Percentiles rank a stretch among this genome's conserved stretches.
Evolutionary conservation across 2,888 invertebrate genomes (phyloP).

Genomic region (Melanostoma scalare): DNA sequence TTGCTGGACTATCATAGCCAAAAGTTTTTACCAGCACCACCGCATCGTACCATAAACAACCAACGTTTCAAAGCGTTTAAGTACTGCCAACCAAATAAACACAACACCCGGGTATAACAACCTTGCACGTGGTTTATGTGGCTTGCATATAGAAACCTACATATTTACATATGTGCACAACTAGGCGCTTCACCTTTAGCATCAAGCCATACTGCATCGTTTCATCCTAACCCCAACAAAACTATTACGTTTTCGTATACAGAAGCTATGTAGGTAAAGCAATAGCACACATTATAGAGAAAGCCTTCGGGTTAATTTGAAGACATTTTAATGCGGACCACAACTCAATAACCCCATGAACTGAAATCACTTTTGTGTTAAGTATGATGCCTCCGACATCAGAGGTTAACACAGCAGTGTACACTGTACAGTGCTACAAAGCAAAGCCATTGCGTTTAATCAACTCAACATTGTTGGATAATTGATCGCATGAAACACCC

Average conservation of each 20-base stretch:
- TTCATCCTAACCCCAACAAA: slow-evolving; percentile 27
- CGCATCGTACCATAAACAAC: slow-evolving; percentile 47
- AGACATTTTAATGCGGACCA: slow-evolving; percentile 44
- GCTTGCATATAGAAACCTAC: not conserved
- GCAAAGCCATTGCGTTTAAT: slow-evolving; percentile 41
- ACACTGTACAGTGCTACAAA: slow-evolving; percentile 8
- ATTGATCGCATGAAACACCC: slow-evolving; percentile 56
- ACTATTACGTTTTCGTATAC: slow-evolving; percentile 11
- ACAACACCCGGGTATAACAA: slow-evolving; percentile 37
- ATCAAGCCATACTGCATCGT: slow-evolving; percentile 8
- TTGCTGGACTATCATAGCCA: slow-evolving; percentile 26
- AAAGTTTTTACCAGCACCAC: slow-evolving; percentile 19
- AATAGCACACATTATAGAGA: not conserved
- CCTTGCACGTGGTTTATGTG: slow-evolving; percentile 41
- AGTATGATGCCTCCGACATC: not conserved
- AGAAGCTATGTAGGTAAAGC: not conserved
- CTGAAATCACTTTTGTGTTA: slow-evolving; percentile 48
- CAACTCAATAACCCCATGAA: slow-evolving; percentile 50
- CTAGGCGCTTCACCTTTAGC: slow-evolving; percentile 50
- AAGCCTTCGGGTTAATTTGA: slow-evolving; percentile 49
- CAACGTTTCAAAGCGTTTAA: slow-evolving; percentile 55
- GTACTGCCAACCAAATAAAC: slow-evolving; percentile 48
- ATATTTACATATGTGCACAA: slow-evolving; percentile 10
- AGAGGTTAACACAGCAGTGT: slow-evolving; percentile 23
- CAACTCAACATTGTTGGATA: slow-evolving; percentile 57